Evolutionary conservation across 30 jellyfish, hydroid and myxozoan species (phyloP).

Genomic region (Chrysaora quinquecirrha): DNA sequence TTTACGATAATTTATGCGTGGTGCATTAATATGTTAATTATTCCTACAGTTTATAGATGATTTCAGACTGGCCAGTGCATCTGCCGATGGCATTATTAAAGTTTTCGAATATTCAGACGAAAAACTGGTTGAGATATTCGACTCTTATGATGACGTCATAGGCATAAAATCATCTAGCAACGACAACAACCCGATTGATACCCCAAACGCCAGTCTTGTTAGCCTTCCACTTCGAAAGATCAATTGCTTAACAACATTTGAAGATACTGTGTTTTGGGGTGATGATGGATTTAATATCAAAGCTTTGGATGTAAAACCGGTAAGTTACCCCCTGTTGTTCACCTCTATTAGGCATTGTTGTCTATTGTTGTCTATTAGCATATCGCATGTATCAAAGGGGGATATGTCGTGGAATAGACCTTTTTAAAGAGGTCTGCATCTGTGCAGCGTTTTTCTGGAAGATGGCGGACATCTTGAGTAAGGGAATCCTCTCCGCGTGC

Average conservation of each 20-base stretch:
- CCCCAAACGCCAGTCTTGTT: slow-evolving; percentile 39
- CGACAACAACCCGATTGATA: slow-evolving; percentile 37
- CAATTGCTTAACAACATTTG: slow-evolving; percentile 72
- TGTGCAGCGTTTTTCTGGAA: no score
- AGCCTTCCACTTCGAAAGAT: slow-evolving; percentile 68
- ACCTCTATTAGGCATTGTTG: no score
- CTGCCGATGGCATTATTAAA: slow-evolving; percentile 81
- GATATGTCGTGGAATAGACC: no score
- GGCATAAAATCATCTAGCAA: slow-evolving; percentile 24
- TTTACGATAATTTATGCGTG: no score
- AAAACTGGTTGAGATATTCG: slow-evolving; percentile 29
- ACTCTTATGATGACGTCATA: slow-evolving; percentile 37
- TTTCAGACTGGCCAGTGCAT: slow-evolving; percentile 75
- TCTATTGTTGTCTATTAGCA: no score
- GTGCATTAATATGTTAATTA: no score
- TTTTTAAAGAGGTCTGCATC: no score
- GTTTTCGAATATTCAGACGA: slow-evolving; percentile 34
- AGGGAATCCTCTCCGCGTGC: no score
- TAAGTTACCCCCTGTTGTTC: no score
- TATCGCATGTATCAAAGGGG: no score
- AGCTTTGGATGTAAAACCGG: slow-evolving; percentile 58
- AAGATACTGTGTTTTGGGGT: slow-evolving; percentile 77
- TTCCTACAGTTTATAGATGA: slow-evolving; percentile 68
- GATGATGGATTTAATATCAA: slow-evolving; percentile 94
- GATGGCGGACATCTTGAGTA: no score